Percentiles rank a stretch among this genome's conserved stretches.
These are phyloP conservation scores for Lysiphlebus fabarum DNA, from an alignment of 1,140 invertebrate genomes.

Conservation along the genomic window DNA sequence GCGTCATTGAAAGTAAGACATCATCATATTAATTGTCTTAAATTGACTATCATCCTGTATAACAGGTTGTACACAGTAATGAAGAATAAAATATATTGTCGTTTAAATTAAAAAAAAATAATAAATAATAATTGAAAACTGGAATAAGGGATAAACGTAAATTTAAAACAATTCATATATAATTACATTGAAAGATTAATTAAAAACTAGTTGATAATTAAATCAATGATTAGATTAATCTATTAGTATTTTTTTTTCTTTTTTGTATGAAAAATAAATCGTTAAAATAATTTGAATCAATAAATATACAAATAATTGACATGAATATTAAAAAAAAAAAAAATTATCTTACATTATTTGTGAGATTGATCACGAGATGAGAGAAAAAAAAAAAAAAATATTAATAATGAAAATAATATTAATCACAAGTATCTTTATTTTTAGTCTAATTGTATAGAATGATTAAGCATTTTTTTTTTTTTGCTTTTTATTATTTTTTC, in stretches of 20 bases:
- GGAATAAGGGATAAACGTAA: slow-evolving; percentile 6
- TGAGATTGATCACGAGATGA: slow-evolving; percentile 19
- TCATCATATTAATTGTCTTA: no score
- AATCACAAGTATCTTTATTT: slow-evolving; percentile 24
- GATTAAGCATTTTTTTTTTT: neutral
- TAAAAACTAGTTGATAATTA: slow-evolving; percentile 1
- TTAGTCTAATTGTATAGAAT: slow-evolving; percentile 26
- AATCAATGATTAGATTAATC: slow-evolving; percentile 1
- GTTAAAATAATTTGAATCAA: slow-evolving; percentile 14
- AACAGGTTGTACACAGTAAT: slow-evolving; percentile 24
- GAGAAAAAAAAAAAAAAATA: slow-evolving; percentile 9
- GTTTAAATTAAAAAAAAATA: slow-evolving; percentile 17
- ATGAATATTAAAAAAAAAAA: slow-evolving; percentile 16
- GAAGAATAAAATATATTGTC: slow-evolving; percentile 20
- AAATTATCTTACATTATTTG: slow-evolving; percentile 19
- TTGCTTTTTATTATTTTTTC: slow-evolving; percentile 12
- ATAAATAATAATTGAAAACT: slow-evolving; percentile 8
- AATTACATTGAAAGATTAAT: neutral
- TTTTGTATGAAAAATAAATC: slow-evolving; percentile 1
- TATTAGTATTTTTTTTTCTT: no score
- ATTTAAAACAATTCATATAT: slow-evolving; percentile 5
- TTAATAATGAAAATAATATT: slow-evolving; percentile 18
- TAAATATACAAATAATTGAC: slow-evolving; percentile 11
- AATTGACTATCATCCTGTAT: slow-evolving; percentile 25
- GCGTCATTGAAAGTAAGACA: no score